phyloP scores from a whole-genome alignment of 2,888 invertebrate species.

The Iselma pallidipennis region DNA sequence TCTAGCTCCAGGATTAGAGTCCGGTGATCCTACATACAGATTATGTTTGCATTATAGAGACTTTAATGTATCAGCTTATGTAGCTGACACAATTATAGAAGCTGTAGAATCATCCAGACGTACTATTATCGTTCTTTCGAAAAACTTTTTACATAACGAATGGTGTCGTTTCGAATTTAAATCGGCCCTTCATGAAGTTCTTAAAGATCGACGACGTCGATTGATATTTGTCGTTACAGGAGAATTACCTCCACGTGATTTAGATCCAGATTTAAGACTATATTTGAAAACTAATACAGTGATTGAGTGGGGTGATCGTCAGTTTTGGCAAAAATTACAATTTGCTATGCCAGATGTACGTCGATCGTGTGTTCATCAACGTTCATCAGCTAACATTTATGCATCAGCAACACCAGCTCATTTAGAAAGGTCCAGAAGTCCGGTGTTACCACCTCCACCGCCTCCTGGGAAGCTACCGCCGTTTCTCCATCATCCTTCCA shows the following conservation, averaged over 20 bases:
- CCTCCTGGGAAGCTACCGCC: constrained; percentile 66
- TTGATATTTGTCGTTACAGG: constrained; percentile 90
- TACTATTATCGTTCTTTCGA: constrained; percentile 87
- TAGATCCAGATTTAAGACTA: constrained; percentile 87
- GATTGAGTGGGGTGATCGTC: constrained; percentile 91
- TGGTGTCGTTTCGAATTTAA: constrained; percentile 96
- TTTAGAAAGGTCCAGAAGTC: constrained; percentile 61
- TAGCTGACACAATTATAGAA: constrained; percentile 90
- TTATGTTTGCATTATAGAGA: constrained; percentile 92
- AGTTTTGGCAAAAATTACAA: constrained; percentile 95
- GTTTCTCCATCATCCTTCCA: constrained; percentile 56
- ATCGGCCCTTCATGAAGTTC: constrained; percentile 87
- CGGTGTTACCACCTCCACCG: constrained; percentile 64
- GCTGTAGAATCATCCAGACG: constrained; percentile 89
- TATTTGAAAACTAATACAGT: constrained; percentile 90
- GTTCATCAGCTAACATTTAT: constrained; percentile 73
- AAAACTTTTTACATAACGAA: constrained; percentile 92
- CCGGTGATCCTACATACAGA: constrained; percentile 78
- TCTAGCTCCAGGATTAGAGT: constrained; percentile 84
- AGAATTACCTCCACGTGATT: constrained; percentile 84
- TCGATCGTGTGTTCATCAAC: constrained; percentile 65
- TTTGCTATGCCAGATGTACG: constrained; percentile 86
- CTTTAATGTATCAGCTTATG: constrained; percentile 84
- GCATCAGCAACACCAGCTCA: constrained; percentile 61
- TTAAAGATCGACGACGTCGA: constrained; percentile 83